These are phyloP conservation scores for Tychaedon coryphoeus DNA, from an alignment of 2,113 vertebrate species.

Conservation along the genomic window DNA sequence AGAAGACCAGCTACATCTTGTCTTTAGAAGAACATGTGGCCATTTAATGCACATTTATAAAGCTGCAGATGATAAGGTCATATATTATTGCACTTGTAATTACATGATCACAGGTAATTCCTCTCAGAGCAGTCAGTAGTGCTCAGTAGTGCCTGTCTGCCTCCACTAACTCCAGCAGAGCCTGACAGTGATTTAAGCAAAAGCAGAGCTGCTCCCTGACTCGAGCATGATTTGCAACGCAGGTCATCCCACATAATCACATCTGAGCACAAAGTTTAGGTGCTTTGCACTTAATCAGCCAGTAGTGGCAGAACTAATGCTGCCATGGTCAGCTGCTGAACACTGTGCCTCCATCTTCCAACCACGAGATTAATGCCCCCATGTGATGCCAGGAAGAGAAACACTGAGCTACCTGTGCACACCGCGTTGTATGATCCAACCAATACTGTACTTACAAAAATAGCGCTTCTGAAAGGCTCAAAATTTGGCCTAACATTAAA, in stretches of 20 bases:
- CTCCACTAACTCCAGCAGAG: neutral
- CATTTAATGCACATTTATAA: neutral
- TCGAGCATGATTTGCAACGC: neutral
- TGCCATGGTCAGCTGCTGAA: neutral
- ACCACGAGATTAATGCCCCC: neutral
- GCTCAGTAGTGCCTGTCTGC: neutral
- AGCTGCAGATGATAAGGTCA: neutral
- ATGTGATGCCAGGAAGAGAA: neutral
- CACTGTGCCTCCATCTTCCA: neutral
- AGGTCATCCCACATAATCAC: neutral
- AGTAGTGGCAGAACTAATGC: neutral
- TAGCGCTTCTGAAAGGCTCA: neutral
- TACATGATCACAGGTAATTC: neutral
- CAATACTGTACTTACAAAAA: neutral
- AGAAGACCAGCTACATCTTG: neutral
- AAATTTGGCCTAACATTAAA: neutral
- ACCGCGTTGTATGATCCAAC: neutral
- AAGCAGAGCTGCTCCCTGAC: neutral
- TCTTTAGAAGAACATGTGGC: neutral
- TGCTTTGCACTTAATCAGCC: neutral
- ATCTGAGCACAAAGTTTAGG: neutral
- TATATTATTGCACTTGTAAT: neutral
- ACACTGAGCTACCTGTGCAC: neutral
- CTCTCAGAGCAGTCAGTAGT: neutral
- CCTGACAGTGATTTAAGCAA: neutral